Base-by-base conservation (phyloP, 2,888 invertebrate genomes). In the Philhelius pedissequus region DNA sequence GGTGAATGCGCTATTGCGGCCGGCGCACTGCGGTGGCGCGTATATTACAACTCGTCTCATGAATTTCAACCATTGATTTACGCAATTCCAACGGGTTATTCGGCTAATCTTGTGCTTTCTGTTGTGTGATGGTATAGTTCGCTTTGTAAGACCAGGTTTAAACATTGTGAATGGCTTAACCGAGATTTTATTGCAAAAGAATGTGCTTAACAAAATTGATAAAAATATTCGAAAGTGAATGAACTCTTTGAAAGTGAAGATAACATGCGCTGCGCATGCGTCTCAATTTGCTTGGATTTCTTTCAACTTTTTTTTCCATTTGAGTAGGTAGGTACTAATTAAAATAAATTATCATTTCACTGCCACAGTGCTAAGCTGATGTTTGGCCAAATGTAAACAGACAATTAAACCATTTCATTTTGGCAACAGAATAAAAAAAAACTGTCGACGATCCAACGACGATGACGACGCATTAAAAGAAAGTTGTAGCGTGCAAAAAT, bases 41-140 rank as follows among this genome's bases (percentile, higher is more conserved):
- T 73, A 11, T 74, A 74, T 32, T 70, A 48, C 69, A 81, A 76
- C 58, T 76, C 81, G 70, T 71, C 76, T 71, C 60, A 82, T 54
- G 77, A 82, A 68, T 54, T 60, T 71, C 35, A 30, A 71, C 25
- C 15, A 62, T 52, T 75, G 75, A 64, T 80, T 80, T 80, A 80
- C 80, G 80, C 80, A 80, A 80, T 40, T 43, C 40, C 48, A 80
- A 83, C 82, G 78, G 74, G 82, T 83, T 71, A 30, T 62, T 56
- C 45, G 35, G 30, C 58, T 58, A 48, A 64, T 56, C 43, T 45
- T 64, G 50, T 71, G 40, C 30, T 64, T 43, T 50, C 58, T 32
- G 54, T 13, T 32, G n/a, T n/a, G 18, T 56, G 60, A 38, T 60
- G 58, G 48, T 40, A n/a, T n/a, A 4, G 66, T 70, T 45, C 27